These are phyloP conservation scores for Erynnis tages DNA, from an alignment of 2,888 invertebrate genomes.

Conservation along the genomic window DNA sequence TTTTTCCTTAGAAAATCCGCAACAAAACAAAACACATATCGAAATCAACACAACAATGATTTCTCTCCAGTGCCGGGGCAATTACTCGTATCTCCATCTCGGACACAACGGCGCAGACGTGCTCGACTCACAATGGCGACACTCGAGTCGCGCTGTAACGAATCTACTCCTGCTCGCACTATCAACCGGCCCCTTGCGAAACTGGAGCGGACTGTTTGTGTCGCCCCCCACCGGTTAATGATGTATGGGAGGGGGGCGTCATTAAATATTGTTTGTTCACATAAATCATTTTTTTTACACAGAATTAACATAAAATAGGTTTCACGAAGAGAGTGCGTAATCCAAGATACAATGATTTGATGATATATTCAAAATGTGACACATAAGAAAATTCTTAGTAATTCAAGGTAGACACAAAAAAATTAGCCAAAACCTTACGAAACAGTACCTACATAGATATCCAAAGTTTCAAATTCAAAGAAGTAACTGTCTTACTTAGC, in stretches of 20 bases:
- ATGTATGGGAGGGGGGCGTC: constrained; percentile 62
- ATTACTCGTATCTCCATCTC: constrained; percentile 79
- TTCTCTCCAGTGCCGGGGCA: constrained; percentile 60
- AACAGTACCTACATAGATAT: no score
- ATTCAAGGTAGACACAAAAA: no score
- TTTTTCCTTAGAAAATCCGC: background rate
- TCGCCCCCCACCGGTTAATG: constrained; percentile 70
- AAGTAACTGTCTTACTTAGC: no score
- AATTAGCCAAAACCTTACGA: no score
- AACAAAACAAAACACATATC: constrained; percentile 29
- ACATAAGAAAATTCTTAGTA: no score
- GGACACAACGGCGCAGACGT: constrained; percentile 78
- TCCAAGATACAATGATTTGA: no score
- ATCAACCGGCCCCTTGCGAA: constrained; percentile 70
- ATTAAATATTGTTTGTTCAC: no score
- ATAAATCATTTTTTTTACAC: no score
- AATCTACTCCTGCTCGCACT: constrained; percentile 73
- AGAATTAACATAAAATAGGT: no score
- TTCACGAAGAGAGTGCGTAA: no score
- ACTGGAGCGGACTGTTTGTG: constrained; percentile 75
- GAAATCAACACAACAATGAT: constrained; percentile 39
- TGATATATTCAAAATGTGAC: no score
- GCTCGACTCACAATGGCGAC: constrained; percentile 74
- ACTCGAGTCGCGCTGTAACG: constrained; percentile 76
- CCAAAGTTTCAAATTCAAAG: no score